Base-by-base conservation (phyloP, 2,113 vertebrate genomes). In the Notothenia coriiceps region DNA sequence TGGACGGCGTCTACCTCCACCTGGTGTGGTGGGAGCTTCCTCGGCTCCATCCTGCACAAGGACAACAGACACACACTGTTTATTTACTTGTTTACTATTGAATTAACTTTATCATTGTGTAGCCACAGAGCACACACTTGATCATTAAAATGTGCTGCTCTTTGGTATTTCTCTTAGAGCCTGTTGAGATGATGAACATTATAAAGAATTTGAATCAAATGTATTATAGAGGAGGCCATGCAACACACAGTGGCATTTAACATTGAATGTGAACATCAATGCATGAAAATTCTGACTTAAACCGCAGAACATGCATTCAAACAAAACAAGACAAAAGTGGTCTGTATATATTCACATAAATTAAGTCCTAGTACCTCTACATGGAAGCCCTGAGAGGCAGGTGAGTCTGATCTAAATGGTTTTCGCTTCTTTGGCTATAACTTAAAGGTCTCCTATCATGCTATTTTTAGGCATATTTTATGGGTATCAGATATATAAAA, bases 1-100 rank as follows among this genome's bases (percentile, higher is more conserved):
- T 98, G 96, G 59, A 96, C 96, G 64, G 97, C 97, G 12, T 98
- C 96, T 4, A 99, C 91, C 86, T 99, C 98, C 74, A 97, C 94
- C 46, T 95, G 94, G 82, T 99, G 98, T 15, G 98, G 98, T 6
- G 97, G 96, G 74, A 97, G 95, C 88, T 97, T 99, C 85, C 98
- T 95, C 86, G 96, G 94, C 17, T 98, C 97, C 0, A 61, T 92
- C 93, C 98, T 99, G 67, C 70, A 89, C 18, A 60, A 85, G 17
- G 22, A 49, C 46, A 71, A 4, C 1, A 70, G 43, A 67, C 5
- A 3, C 17, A 66, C 13, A 0, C 3, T 64, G 49, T 55, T 35
- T 40, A 7, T 40, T 40, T 40, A 40, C 35, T 40, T 1, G 7
- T 40, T 40, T 40, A 40, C 49, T 63, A 6, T 17, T 33, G 50